phyloP scores from a whole-genome alignment of 2,888 invertebrate species.

The Acleris cristana region DNA sequence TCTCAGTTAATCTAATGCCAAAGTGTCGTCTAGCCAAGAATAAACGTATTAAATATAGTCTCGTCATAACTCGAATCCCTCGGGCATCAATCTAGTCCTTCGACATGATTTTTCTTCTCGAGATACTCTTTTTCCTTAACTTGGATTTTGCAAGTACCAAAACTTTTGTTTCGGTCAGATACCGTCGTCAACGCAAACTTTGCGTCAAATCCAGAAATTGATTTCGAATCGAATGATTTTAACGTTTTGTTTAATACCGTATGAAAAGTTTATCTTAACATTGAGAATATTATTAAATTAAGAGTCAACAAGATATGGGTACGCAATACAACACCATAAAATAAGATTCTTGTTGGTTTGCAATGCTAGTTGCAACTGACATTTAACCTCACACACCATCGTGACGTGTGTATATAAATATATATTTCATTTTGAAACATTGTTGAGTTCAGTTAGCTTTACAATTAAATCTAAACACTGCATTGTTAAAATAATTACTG shows the following conservation, averaged over 20 bases:
- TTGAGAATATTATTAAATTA: too few relatives aligned
- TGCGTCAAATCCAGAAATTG: constrained; percentile 24
- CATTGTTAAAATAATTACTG: too few relatives aligned
- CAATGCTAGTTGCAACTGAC: too few relatives aligned
- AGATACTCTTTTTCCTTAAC: constrained; percentile 27
- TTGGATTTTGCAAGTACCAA: constrained; percentile 9
- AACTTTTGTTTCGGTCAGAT: constrained; percentile 29
- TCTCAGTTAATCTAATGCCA: too few relatives aligned
- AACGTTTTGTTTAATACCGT: constrained; percentile 12
- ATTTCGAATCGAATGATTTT: constrained; percentile 11
- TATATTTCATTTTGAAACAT: too few relatives aligned
- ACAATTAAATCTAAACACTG: too few relatives aligned
- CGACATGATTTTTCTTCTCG: background rate
- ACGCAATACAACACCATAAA: too few relatives aligned
- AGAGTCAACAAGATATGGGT: too few relatives aligned
- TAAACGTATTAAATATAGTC: background rate
- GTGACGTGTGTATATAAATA: too few relatives aligned
- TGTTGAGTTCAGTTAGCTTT: too few relatives aligned
- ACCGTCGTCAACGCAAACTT: constrained; percentile 33
- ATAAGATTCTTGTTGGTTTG: too few relatives aligned
- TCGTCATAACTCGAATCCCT: constrained; percentile 10
- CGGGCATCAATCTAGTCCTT: constrained; percentile 20
- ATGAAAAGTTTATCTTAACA: background rate
- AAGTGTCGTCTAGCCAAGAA: background rate
- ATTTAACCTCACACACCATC: too few relatives aligned